phyloP scores from a whole-genome alignment of 37 sponge, comb jelly and placozoan species.

The Dysidea cf. avara region DNA sequence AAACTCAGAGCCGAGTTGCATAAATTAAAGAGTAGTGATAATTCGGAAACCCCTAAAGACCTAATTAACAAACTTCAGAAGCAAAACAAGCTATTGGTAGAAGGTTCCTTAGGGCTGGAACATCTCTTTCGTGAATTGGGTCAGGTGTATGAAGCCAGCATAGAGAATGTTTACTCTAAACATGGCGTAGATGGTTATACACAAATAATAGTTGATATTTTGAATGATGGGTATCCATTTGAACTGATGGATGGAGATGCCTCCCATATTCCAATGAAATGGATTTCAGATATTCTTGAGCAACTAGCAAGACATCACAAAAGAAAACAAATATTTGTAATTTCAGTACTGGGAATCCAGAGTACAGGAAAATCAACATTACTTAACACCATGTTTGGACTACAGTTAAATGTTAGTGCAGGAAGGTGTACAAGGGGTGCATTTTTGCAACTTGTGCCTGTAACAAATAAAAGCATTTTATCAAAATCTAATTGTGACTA shows the following conservation, averaged over 20 bases:
- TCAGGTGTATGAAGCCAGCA: conserved; percentile 5
- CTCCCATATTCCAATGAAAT: conserved; percentile 8
- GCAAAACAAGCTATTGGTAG: no score
- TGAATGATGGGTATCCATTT: neutral
- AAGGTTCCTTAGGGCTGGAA: conserved; percentile 2
- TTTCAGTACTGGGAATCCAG: conserved; percentile 13
- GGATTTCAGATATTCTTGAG: conserved; percentile 9
- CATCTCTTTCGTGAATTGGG: conserved; percentile 9
- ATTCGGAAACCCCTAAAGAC: neutral
- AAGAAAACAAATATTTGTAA: conserved; percentile 9
- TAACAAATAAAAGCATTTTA: neutral
- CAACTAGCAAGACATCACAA: neutral
- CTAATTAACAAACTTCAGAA: no score
- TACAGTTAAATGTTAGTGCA: conserved; percentile 13
- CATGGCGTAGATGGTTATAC: neutral
- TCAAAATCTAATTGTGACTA: neutral
- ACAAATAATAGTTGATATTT: conserved; percentile 8
- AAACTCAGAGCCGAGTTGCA: neutral
- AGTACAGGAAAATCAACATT: conserved; percentile 27
- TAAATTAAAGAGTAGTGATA: neutral
- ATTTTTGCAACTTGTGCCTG: conserved; percentile 11
- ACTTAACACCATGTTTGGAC: conserved; percentile 28
- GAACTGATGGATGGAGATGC: conserved; percentile 18
- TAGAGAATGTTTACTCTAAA: neutral
- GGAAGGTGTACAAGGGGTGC: conserved; percentile 21